Evolutionary conservation across 2,113 vertebrate genomes (phyloP), one percentile per base, ranked within the genome.

Genomic region (Scatophagus argus): DNA sequence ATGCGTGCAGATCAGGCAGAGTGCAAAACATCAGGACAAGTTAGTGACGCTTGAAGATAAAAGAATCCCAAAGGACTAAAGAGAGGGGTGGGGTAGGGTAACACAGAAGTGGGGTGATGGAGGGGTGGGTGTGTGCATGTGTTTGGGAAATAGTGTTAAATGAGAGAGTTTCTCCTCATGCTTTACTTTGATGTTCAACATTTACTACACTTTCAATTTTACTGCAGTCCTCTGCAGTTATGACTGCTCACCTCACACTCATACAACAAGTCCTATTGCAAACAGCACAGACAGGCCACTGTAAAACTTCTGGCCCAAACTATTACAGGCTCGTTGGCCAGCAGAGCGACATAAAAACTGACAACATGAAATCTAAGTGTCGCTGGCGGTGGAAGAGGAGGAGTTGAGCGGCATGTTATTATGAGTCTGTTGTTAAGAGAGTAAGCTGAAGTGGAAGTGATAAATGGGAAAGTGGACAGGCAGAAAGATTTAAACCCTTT

Each of bases 281-380:
- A 70, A 76, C 43, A 3, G 52, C 77, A 75, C 27, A 82, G 41
- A 75, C 38, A 27, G 54, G 61, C 31, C 12, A 31, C 39, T 25
- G 61, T 83, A 83, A 86, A 85, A 86, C 56, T 25, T 64, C 74
- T 75, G 70, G 63, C 78, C 56, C 5, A 1, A 54, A 41, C 74
- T 73, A 79, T 79, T 60, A 74, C 62, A 74, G 49, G 64, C 87
- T 82, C 49, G 21, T 58, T 81, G 80, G 69, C 64, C 72, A 36
- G 59, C 46, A 21, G 76, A 74, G 85, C 16, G 2, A 64, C 70
- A 81, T 89, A 29, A 85, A 69, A 84, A 71, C 66, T 88, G 69
- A 88, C 69, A 65, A 72, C 67, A 3, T 73, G 55, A 87, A 85
- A 83, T 79, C 34, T 25, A 82, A 84, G 71, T 63, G 67, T 74